Percentiles rank a stretch among this genome's conserved stretches.
Conservation (phyloP, 2,888 invertebrate genomes). For the Cinara cedri region DNA sequence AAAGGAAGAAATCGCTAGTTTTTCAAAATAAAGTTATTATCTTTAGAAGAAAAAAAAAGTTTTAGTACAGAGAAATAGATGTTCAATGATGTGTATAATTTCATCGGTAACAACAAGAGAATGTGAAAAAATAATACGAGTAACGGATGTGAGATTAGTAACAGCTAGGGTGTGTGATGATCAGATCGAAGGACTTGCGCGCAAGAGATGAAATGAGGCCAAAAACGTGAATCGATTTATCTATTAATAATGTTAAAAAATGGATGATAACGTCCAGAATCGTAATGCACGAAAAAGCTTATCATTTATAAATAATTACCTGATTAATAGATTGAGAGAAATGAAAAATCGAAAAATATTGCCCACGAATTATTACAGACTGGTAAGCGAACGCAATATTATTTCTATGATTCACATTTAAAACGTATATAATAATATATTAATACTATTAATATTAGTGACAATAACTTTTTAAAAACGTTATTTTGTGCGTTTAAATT, state of each 20-base stretch:
- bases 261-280: neutral
- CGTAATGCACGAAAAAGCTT: neutral
- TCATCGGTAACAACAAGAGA: neutral
- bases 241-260: too few relatives aligned
- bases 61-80: neutral
- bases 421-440: too few relatives aligned
- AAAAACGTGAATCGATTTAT: conserved; percentile 9
- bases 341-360: conserved; percentile 2
- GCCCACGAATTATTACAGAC: neutral
- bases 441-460: too few relatives aligned
- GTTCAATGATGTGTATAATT: conserved; percentile 6
- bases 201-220: neutral
- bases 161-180: neutral
- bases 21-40: neutral
- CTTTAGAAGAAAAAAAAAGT: neutral
- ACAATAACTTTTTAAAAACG: too few relatives aligned
- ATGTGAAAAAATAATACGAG: conserved; percentile 25
- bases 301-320: too few relatives aligned
- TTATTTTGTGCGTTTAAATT: too few relatives aligned
- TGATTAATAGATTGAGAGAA: neutral
- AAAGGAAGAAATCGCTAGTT: neutral
- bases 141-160: conserved; percentile 11
- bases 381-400: neutral
- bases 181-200: neutral
- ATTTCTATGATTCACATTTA: neutral